Evolutionary conservation across 2,888 invertebrate genomes (phyloP).

Genomic region (Rhagophthalmus giganteus): DNA sequence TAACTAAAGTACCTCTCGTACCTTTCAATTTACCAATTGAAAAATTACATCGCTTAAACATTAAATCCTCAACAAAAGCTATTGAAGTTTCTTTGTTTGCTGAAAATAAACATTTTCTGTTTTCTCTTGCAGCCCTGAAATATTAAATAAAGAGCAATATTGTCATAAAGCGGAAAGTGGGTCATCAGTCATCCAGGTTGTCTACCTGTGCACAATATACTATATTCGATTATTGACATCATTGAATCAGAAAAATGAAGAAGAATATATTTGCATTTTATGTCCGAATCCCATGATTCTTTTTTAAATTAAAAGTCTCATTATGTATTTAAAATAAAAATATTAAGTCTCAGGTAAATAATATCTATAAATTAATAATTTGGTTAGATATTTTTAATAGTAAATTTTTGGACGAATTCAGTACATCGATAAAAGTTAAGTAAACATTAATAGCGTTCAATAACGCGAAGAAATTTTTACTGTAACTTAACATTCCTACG

Average conservation of each 20-base stretch:
- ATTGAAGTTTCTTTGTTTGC: slow-evolving; percentile 1
- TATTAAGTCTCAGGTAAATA: no score
- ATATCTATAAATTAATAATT: no score
- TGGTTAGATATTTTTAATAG: no score
- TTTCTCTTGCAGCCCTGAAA: slow-evolving; percentile 8
- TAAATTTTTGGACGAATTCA: no score
- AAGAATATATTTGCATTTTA: no score
- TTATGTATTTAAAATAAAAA: no score
- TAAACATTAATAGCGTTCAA: no score
- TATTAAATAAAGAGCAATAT: slow-evolving; percentile 24
- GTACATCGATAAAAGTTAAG: no score
- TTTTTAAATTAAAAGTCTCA: no score
- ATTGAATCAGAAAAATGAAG: slow-evolving; percentile 13
- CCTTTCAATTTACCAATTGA: slow-evolving; percentile 1
- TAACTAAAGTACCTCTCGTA: slow-evolving; percentile 10
- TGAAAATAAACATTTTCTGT: slow-evolving; percentile 5
- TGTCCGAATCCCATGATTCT: no score
- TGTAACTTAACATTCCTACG: no score
- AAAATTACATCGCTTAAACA: slow-evolving; percentile 4
- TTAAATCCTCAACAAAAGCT: background rate
- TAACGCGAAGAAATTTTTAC: no score
- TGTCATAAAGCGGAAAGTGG: slow-evolving; percentile 11
- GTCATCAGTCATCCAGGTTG: slow-evolving; percentile 17
- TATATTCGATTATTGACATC: slow-evolving; percentile 12
- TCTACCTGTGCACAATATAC: slow-evolving; percentile 9